Evolutionary conservation across 2,888 invertebrate species (phyloP), one percentile per base, ranked within the genome.

Genomic region (Dione juno): DNA sequence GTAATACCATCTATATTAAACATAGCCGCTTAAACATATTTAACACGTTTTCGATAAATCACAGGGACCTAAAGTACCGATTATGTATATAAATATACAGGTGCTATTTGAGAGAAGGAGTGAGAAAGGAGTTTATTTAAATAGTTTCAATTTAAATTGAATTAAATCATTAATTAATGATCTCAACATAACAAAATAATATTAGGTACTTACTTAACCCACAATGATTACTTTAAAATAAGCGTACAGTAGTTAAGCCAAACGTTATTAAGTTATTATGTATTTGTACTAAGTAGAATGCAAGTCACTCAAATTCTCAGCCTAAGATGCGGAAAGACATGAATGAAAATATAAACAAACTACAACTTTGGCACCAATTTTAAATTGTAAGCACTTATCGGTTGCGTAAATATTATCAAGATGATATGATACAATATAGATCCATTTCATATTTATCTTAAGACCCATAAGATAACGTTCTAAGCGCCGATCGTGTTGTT

Each of bases 301-400:
- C 48, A 16, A 16, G 10, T 16, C 9, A 16, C 8, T 16, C n/a
- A 48, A 48, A 48, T 10, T 9, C 10, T n/a, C 35, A 6, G 37
- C 16, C 37, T 57, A n/a, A 54, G 5, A n/a, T 16, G 37, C 10
- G 16, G 35, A 54, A 54, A n/a, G 6, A 37, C n/a, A 10, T 35
- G 28, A 19, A 19, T 50, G 16, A 19, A 45, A 45, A n/a, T n/a
- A n/a, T 6, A 35, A n/a, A 40, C 41, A 58, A 19, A 19, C 19
- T n/a, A 10, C 14, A 19, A 54, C 19, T 69, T 69, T 69, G 68
- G 68, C 68, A 69, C 68, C 54, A 63, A 63, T 63, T 40, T 63
- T 3, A 69, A 40, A 64, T 40, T 14, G 41, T 35, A 19, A 66
- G n/a, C 21, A 16, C 61, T 41, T 45, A 54, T 63, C 63, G 14